Percentiles rank a stretch among this genome's conserved stretches.
These are phyloP conservation scores for Catagonus wagneri DNA, from an alignment of 2,113 vertebrate genomes.

Conservation along the genomic window DNA sequence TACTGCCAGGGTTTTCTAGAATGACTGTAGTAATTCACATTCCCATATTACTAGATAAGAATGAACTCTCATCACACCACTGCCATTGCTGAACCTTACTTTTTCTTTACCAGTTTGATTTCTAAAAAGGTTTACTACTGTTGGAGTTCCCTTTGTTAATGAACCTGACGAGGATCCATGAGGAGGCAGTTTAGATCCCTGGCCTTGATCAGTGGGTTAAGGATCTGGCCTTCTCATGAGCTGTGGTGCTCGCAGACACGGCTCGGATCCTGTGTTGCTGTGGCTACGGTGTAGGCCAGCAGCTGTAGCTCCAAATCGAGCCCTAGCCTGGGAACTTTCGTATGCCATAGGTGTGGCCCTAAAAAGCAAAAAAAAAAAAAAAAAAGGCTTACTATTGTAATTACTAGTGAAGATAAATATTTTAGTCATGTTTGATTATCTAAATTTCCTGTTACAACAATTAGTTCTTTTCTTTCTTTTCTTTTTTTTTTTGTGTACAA, in stretches of 20 bases:
- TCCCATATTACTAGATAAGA: background rate
- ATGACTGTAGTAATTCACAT: background rate
- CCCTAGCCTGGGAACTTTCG: too few species aligned
- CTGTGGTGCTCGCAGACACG: too few species aligned
- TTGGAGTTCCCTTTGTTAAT: too few species aligned
- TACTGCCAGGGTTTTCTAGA: background rate
- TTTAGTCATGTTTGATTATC: background rate
- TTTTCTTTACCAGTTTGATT: background rate
- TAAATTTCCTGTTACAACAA: conserved; percentile 24
- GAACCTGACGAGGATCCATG: too few species aligned
- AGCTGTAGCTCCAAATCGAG: too few species aligned
- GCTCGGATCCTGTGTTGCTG: too few species aligned
- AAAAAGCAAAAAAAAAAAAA: too few species aligned
- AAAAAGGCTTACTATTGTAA: background rate
- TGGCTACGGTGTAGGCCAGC: too few species aligned
- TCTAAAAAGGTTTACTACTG: background rate
- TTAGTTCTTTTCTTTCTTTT: conserved; percentile 5
- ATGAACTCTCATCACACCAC: background rate
- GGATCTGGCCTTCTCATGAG: too few species aligned
- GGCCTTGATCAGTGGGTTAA: too few species aligned
- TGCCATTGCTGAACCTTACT: background rate
- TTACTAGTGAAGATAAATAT: background rate
- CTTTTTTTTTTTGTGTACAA: background rate
- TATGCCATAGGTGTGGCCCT: too few species aligned
- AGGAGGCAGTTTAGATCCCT: too few species aligned